phyloP scores from a whole-genome alignment of 1,140 invertebrate species.

The Neoseiulus cucumeris region DNA sequence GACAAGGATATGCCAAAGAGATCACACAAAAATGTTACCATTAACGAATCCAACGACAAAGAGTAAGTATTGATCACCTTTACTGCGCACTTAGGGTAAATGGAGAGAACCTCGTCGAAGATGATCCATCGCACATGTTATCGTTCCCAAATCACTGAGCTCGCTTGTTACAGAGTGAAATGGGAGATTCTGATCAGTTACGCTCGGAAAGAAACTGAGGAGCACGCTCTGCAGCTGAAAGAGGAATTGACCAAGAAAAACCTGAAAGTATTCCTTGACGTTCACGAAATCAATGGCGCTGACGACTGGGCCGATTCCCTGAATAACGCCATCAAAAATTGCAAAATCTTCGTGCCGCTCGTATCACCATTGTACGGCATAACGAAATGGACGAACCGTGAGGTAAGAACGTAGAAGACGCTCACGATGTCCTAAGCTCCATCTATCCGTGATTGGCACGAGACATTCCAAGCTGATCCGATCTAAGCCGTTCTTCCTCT shows the following conservation, averaged over 20 bases:
- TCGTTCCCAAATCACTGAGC: neutral
- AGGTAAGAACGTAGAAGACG: conserved; percentile 21
- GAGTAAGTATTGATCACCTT: neutral
- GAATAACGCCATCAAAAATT: conserved; percentile 30
- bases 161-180: conserved; percentile 18
- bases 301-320: conserved; percentile 33
- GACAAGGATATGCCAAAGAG: too few species aligned
- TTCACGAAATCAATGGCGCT: conserved; percentile 31
- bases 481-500: neutral
- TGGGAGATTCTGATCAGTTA: conserved; percentile 30
- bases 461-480: neutral
- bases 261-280: conserved; percentile 30
- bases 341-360: conserved; percentile 31
- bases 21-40: neutral
- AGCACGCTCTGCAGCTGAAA: conserved; percentile 30
- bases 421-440: too few species aligned
- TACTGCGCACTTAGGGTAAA: too few species aligned
- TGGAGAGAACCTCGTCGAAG: too few species aligned
- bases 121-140: too few species aligned
- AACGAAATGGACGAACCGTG: conserved; percentile 33
- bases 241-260: conserved; percentile 24
- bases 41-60: neutral
- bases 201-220: conserved; percentile 28
- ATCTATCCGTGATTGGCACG: too few species aligned
- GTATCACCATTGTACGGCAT: conserved; percentile 30